Evolutionary conservation across 2,113 vertebrate genomes (phyloP), one percentile per base, ranked within the genome.

Genomic region (Cercopithecus mona): DNA sequence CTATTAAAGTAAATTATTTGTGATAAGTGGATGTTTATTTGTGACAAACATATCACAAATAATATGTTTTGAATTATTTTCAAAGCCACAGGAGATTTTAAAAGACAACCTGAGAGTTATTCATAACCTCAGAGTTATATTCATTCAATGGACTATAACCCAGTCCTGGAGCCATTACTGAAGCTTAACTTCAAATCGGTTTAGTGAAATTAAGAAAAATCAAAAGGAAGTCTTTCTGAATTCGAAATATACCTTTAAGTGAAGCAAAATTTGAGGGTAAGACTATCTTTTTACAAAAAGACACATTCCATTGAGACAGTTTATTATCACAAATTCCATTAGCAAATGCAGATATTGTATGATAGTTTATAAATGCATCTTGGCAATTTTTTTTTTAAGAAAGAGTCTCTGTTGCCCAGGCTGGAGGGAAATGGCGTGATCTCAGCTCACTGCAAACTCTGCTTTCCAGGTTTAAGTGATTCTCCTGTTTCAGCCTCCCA

Each of bases 131-230:
- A 50, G 48, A 50, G 13, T 50, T 50, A 50, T 50, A 50, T 50
- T 50, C 48, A 50, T 50, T 50, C 48, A 79, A 35, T 50, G 76
- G 30, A 79, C 45, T 79, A 27, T 32, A 76, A 48, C 11, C 23
- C 73, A 94, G 35, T 18, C n/a, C 91, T 93, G 32, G n/a, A 59
- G 23, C 66, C 81, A 79, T 88, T 93, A 91, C 88, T 59, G 22
- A 91, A 96, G 22, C 3, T 45, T 94, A 23, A 55, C 93, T 91
- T 90, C 95, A 97, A 94, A 70, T 92, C n/a, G 75, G n/a, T 85
- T 91, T 6, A 45, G 48, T 64, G 30, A 94, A 94, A 76, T 92
- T 82, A 45, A 83, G 32, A 86, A 95, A 88, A 94, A 86, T 40
- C 7, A 72, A 97, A 35, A 76, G 18, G 90, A 91, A 80, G 11